Evolutionary conservation across 2,113 vertebrate species (phyloP).

Genomic region (Planiliza haematocheilus): DNA sequence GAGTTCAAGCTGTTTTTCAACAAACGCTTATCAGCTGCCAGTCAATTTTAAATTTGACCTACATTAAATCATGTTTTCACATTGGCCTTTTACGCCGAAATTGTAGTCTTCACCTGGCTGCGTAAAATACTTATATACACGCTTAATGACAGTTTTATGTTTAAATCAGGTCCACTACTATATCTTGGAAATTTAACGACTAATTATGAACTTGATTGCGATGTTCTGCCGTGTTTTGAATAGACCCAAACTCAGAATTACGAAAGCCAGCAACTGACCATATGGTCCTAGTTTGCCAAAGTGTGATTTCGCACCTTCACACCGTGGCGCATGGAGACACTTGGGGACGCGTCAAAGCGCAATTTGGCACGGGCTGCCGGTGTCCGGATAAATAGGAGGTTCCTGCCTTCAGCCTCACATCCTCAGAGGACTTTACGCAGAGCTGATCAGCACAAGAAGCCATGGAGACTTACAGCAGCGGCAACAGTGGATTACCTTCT

Average conservation of each 20-base stretch:
- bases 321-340: slow-evolving; percentile 76
- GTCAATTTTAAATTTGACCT: not conserved
- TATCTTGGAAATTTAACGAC: not conserved
- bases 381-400: slow-evolving; percentile 66
- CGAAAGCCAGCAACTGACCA: slow-evolving; percentile 48
- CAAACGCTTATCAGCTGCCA: slow-evolving; percentile 11
- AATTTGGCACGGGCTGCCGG: slow-evolving; percentile 74
- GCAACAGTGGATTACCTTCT: slow-evolving; percentile 49
- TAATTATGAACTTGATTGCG: not conserved
- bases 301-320: slow-evolving; percentile 81
- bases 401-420: slow-evolving; percentile 28
- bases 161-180: not conserved
- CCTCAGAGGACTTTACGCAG: slow-evolving; percentile 32
- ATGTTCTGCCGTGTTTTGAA: not conserved
- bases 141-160: not conserved
- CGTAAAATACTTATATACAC: not conserved
- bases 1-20: slow-evolving; percentile 6
- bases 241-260: not conserved
- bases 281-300: slow-evolving; percentile 70
- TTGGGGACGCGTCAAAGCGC: slow-evolving; percentile 74
- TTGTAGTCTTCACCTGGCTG: too few relatives aligned
- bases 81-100: not conserved
- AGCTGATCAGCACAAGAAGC: slow-evolving; percentile 24
- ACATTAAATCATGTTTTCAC: not conserved
- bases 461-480: slow-evolving; percentile 61